Base-by-base conservation (phyloP, 2,888 invertebrate species). In the Apamea monoglypha region DNA sequence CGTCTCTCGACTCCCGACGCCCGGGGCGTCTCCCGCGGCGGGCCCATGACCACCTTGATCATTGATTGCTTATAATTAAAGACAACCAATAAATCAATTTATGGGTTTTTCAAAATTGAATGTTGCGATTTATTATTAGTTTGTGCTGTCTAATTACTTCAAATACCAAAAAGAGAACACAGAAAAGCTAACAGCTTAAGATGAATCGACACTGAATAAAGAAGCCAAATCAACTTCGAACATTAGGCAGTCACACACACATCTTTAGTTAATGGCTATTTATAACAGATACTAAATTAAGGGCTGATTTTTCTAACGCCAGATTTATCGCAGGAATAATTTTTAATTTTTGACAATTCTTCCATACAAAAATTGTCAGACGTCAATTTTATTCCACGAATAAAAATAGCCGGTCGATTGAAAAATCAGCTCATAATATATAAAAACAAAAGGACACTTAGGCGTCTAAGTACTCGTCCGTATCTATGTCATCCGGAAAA, bases 61-160 rank as follows among this genome's bases (percentile, higher is more conserved):
- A 64, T 59, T 84, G 69, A 87, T 87, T 87, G 84, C 59, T 53
- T 4, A n/a, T 61, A 79, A 84, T 84, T 74, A 67, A 63, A 25
- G 14, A 44, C 50, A 79, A 79, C 87, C 59, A 86, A 69, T 61
- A 59, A 70, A 74, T 67, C 18, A 44, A 29, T 59, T 79, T 32
- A n/a, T 44, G 18, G 56, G 25, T 75, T 73, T 73, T 74, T 40
- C 47, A 40, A 47, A 44, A 14, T 64, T 83, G 40, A 80, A 40
- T 40, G 74, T 53, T 64, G 25, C 79, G 79, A 56, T 25, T 78
- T 75, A 69, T 44, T 53, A 61, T 66, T 72, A 61, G 29, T 56
- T 69, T 68, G 2, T 16, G 40, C 10, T 76, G n/a, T 40, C n/a
- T 61, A 70, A 86, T 72, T 69, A 76, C 40, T 36, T 21, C 14